Evolutionary conservation across 1,140 invertebrate species (phyloP).

Genomic region (Caenorhabditis tropicalis): DNA sequence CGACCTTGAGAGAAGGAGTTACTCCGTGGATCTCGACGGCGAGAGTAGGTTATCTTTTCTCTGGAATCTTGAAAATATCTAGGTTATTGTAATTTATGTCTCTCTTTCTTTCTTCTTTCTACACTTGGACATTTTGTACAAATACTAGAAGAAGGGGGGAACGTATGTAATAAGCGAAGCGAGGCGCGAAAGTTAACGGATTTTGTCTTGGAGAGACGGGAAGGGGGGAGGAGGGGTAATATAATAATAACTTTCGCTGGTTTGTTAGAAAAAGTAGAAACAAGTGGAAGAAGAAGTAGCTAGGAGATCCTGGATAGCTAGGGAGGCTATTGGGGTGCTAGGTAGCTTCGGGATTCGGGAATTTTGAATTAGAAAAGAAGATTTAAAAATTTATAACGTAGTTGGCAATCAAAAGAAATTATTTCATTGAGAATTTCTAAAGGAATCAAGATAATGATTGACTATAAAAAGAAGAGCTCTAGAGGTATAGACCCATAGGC

Average conservation of each 20-base stretch:
- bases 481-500: no score
- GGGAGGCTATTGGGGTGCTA: no score
- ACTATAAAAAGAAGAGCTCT: no score
- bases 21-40: not conserved
- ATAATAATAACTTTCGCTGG: conserved; percentile 33
- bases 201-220: not conserved
- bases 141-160: not conserved
- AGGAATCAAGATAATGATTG: no score
- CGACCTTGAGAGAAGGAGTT: not conserved
- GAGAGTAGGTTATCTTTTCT: conserved; percentile 29
- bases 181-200: conserved; percentile 37
- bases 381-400: no score
- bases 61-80: conserved; percentile 28
- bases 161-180: conserved; percentile 2
- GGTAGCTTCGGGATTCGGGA: no score
- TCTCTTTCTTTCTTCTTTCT: not conserved
- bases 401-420: no score
- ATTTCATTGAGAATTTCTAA: no score
- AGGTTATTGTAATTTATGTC: conserved; percentile 31
- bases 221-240: not conserved
- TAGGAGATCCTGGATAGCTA: not conserved
- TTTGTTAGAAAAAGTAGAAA: not conserved
- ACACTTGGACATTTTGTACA: not conserved
- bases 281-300: not conserved
- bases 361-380: no score